Evolutionary conservation across 2,113 vertebrate genomes (phyloP).

Genomic region (Hymenochirus boettgeri): DNA sequence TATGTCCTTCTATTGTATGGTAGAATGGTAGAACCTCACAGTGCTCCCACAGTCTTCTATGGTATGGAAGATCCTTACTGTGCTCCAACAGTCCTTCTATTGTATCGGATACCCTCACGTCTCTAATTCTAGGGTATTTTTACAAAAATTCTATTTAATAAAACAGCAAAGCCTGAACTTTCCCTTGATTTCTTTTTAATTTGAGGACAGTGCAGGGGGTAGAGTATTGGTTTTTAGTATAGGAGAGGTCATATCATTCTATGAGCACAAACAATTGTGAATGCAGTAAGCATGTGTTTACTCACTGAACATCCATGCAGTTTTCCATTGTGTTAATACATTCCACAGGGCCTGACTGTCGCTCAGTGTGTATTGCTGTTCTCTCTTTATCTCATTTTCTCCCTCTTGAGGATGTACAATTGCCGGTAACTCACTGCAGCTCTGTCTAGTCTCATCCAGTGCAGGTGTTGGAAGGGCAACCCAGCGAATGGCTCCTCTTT

Average conservation of each 20-base stretch:
- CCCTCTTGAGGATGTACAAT: conserved; percentile 12
- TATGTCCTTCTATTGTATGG: too few species aligned
- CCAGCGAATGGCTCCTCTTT: conserved; percentile 52
- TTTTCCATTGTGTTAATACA: conserved; percentile 63
- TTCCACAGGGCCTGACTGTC: conserved; percentile 42
- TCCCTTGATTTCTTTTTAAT: too few species aligned
- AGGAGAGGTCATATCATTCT: not conserved
- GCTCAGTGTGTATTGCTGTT: conserved; percentile 34
- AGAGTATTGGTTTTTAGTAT: not conserved
- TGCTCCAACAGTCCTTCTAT: too few species aligned
- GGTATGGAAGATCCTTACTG: too few species aligned
- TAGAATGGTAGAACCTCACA: too few species aligned
- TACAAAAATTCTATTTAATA: too few species aligned
- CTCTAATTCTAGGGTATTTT: too few species aligned
- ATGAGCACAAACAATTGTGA: too few species aligned
- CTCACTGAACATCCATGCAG: conserved; percentile 61
- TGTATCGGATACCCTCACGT: too few species aligned
- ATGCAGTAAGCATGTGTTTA: not conserved
- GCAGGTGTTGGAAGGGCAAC: conserved; percentile 47
- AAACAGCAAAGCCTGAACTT: too few species aligned
- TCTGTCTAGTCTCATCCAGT: conserved; percentile 44
- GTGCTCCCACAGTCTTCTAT: too few species aligned
- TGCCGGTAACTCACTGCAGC: conserved; percentile 22
- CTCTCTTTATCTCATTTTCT: not conserved
- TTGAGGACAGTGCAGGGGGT: too few species aligned